Base-by-base conservation (phyloP, 2,888 invertebrate genomes). In the Papilio demoleus region DNA sequence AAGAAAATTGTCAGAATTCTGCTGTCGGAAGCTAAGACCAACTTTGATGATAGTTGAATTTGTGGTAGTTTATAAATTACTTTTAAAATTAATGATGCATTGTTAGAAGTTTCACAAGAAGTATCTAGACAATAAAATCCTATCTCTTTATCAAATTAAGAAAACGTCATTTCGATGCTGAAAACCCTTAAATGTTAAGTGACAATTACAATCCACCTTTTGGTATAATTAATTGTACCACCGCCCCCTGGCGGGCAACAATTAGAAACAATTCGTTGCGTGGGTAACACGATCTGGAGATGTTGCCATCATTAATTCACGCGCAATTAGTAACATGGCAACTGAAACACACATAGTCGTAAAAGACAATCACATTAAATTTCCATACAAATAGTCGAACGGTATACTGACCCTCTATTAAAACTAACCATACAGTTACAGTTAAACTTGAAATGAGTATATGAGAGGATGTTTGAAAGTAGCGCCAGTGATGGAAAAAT, bases 261-360 rank as follows among this genome's bases (percentile, higher is more conserved):
- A 63, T 50, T 50, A 63, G 31, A 63, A 63, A 11, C 19, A 50
- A 63, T 64, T 36, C 22, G 4, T 17, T 27, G 22, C 4, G 14
- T 24, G 24, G 12, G 34, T 36, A 24, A 47, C 19, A 14, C 47
- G 31, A 63, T 19, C 14, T 47, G 14, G 9, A 45, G 34, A 62
- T 19, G 62, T 38, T 27, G 40, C 14, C n/a, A 50, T 63, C 34
- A 50, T 19, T 63, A 47, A 24, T 63, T 63, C 47, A 34, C 14
- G 63, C 34, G 34, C 34, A 34, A 63, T 63, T 47, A 47, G 19
- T 31, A 59, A 22, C 24, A 59, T 24, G 47, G 17, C 6, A 12
- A 50, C 22, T 5, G 12, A 3, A 24, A 19, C 45, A 45, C 24
- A 24, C 24, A 24, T 9, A 42, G 24, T 14, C 47, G 6, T 50